Base-by-base conservation (phyloP, 2,888 invertebrate genomes). In the Slavum lentiscoides region DNA sequence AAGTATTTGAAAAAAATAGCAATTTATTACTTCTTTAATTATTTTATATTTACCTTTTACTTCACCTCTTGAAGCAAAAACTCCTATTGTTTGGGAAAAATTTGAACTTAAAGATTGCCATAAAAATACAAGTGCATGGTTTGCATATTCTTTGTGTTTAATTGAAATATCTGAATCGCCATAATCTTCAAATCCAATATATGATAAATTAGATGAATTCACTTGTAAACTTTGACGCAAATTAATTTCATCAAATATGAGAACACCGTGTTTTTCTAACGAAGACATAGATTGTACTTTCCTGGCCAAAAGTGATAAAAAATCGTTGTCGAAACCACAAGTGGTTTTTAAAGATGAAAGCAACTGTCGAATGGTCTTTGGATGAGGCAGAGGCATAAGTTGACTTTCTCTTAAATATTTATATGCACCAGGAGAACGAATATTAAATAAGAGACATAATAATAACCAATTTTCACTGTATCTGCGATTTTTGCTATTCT, bases 221-320 rank as follows among this genome's bases (percentile, higher is more conserved):
- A 66, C 67, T 67, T 67, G 67, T 8, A 67, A 39, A 67, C 67
- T 67, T 67, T 67, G 39, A 39, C 67, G 39, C 9, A 62, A 30
- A 62, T 30, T 30, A 6, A 23, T 62, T 62, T 62, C 62, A 23
- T 62, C 67, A 43, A 67, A 67, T n/a, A 67, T 11, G 43, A 67
- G 67, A 39, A 67, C 39, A 19, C 67, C 43, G 11, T 67, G 67
- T 17, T 43, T 68, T 68, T 68, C 68, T 43, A 17, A 49, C 4
- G 68, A 11, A 21, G 68, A 49, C 68, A 68, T 68, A 23, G 43
- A 49, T 49, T 68, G 49, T 15, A 68, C 68, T 68, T 68, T 49
- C 43, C 49, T 68, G 13, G 68, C 68, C 49, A 68, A 68, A 68
- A 68, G 68, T 21, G 68, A 43, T n/a, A 68, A 49, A 68, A 68